Evolutionary conservation across 2,888 invertebrate species (phyloP), one percentile per base, ranked within the genome.

Genomic region (Amblyjoppa proteus): DNA sequence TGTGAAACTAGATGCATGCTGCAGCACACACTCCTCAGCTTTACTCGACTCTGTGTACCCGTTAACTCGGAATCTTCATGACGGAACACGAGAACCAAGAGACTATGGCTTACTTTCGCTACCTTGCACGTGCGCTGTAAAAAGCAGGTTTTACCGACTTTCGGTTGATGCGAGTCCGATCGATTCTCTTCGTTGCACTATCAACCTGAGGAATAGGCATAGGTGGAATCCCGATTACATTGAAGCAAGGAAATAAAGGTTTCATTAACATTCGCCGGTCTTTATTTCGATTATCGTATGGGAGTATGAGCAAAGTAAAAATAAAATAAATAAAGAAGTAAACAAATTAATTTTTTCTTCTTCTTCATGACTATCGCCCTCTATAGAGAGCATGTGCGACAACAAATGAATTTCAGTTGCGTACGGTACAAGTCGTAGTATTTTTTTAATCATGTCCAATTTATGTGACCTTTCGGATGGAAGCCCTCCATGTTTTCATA

Each of bases 91-190:
- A 56, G 38, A 38, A 20, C n/a, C 38, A 38, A 13, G 64, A 69
- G 69, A 69, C 69, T 25, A 45, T 25, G 49, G 45, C 49, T 69
- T 69, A 64, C 45, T n/a, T 31, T 49, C 61, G n/a, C 3, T 31
- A 41, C 31, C 28, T 49, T 13, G 61, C 56, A 64, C 28, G 61
- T 61, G 58, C 58, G 7, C 58, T 41, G 41, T 13, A 16, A 61
- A 58, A 41, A 34, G 34, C 71, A 73, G 56, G 71, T 56, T 73
- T n/a, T 38, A 20, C 34, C 34, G 38, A 73, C 58, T 73, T 56
- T 53, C 6, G 13, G 51, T 51, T 45, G 16, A 28, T 13, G 49
- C 51, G 16, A 51, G 16, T 51, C 16, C 51, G 16, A 16, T n/a
- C 16, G 16, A n/a, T 51, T 38, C 16, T 38, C 66, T 69, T 70